These are phyloP conservation scores for Chaetodon trifasciatus DNA, from an alignment of 2,797 vertebrate species.

Conservation along the genomic window DNA sequence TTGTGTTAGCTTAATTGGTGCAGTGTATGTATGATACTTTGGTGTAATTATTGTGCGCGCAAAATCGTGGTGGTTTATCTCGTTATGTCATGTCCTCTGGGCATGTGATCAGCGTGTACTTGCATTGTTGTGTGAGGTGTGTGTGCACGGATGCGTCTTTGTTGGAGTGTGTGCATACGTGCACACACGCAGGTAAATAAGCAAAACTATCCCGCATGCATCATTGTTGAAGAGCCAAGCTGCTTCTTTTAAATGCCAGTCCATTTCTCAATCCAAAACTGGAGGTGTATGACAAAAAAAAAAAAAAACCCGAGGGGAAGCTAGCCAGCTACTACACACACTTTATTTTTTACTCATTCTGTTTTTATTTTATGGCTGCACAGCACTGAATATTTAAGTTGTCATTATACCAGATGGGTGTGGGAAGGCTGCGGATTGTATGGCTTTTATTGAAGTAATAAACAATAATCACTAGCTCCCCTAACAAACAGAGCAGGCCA, in stretches of 20 bases:
- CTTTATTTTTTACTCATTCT: conserved; percentile 70
- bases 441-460: conserved; percentile 84
- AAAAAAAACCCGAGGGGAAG: conserved; percentile 13
- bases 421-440: conserved; percentile 76
- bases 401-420: conserved; percentile 81
- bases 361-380: conserved; percentile 77
- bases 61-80: conserved; percentile 79
- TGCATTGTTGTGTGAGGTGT: conserved; percentile 14
- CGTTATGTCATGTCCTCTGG: conserved; percentile 73
- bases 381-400: conserved; percentile 83
- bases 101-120: conserved; percentile 58
- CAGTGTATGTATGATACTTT: conserved; percentile 68
- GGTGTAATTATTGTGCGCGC: conserved; percentile 77
- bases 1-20: conserved; percentile 78
- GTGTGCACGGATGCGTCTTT: conserved; percentile 18
- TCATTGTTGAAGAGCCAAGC: conserved; percentile 41
- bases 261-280: conserved; percentile 56
- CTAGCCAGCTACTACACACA: conserved; percentile 46
- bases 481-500: conserved; percentile 65
- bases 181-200: conserved; percentile 39
- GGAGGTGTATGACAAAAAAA: conserved; percentile 45
- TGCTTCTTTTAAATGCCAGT: conserved; percentile 49
- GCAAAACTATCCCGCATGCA: conserved; percentile 25
- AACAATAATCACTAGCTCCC: conserved; percentile 82
- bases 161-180: background rate